Conservation (phyloP, 2,113 vertebrate genomes). For the Gymnogyps californianus region DNA sequence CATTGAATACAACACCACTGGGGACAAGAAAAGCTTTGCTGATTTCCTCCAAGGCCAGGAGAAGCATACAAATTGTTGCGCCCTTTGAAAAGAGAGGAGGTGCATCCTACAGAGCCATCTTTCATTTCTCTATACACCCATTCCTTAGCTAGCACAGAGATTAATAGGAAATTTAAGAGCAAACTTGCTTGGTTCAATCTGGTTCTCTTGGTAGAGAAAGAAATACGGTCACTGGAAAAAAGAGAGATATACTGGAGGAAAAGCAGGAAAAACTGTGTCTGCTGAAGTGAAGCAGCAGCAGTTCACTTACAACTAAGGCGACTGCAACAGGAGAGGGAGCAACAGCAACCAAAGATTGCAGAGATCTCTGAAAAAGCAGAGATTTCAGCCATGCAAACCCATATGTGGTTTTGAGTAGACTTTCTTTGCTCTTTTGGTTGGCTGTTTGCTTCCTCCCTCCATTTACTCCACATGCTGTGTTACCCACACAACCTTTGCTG, state of each 20-base stretch:
- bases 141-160: background rate
- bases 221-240: background rate
- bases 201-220: background rate
- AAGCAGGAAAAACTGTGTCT: background rate
- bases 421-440: background rate
- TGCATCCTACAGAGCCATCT: background rate
- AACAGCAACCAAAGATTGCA: background rate
- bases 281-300: background rate
- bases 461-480: background rate
- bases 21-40: background rate
- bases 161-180: background rate
- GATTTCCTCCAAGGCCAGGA: background rate
- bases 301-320: background rate
- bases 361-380: background rate
- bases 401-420: background rate
- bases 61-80: background rate
- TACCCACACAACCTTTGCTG: background rate
- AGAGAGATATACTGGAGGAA: background rate
- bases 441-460: background rate
- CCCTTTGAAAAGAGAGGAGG: background rate
- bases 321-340: background rate
- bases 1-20: background rate
- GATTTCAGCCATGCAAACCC: background rate
- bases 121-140: background rate
- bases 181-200: background rate